Base-by-base conservation (phyloP, 2,888 invertebrate species). In the Aporophyla nigra region DNA sequence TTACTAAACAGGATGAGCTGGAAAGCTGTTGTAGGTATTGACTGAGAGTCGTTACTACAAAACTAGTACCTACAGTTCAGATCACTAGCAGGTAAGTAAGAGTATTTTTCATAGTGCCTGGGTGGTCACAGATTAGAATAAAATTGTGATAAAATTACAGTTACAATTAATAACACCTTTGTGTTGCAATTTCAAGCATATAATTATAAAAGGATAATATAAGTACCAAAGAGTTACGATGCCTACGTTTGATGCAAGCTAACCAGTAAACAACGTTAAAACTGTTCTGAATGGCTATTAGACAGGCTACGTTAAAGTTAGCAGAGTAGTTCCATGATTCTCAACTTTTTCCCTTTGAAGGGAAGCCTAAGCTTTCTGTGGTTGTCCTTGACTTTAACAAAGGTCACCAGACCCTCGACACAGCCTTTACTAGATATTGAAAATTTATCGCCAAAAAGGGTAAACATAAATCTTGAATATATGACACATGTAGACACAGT, bases 381-480 rank as follows among this genome's bases (percentile, higher is more conserved):
- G 59, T 12, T 67, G 59, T 5, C 76, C 79, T 76, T 74, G 74
- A 63, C 16, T 58, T 59, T 61, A 73, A 71, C 78, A 75, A n/a
- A 85, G 85, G 84, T 63, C 82, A 66, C 46, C 6, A 53, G 63
- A 76, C 83, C 74, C 83, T 40, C 16, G 75, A 46, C 71, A 69
- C 62, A 53, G 43, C 72, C 58, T 76, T 72, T 66, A 67, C 4
- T 53, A 67, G 27, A 66, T 69, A 82, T 76, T 56, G 59, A 56
- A 70, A 76, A 85, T 79, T 59, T 79, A 84, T 84, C n/a, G 51
- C 65, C 49, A 27, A 12, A 63, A 71, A 68, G 69, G 83, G 83
- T 74, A 56, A 33, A 65, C 79, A 82, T 85, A 79, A 82, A 82
- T 85, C 59, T 21, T 59, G 49, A 33, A 59, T 71, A 71, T 78